A percentile compares a stretch with the other conserved stretches of the same genome.
phyloP scores from a whole-genome alignment of 2,888 invertebrate genomes.

The Drosophila infuscata region DNA sequence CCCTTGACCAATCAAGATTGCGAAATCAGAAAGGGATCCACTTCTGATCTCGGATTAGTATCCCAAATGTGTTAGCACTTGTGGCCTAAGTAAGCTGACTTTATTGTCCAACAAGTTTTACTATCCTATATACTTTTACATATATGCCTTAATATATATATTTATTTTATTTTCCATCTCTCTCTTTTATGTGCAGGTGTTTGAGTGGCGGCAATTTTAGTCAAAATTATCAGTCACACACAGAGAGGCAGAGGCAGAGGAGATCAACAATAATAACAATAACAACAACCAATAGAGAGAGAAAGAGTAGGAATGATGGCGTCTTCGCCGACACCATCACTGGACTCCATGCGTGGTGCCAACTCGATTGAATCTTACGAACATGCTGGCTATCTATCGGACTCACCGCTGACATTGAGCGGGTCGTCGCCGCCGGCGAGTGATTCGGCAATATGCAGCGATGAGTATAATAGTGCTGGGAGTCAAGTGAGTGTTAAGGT shows the following conservation, averaged over 20 bases:
- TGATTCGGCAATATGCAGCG: conserved; percentile 92
- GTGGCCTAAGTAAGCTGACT: neutral
- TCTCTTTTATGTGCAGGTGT: conserved; percentile 6
- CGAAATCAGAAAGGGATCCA: too few species aligned
- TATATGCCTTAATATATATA: neutral
- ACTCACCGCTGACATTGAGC: conserved; percentile 92
- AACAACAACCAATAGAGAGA: conserved; percentile 15
- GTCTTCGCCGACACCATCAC: conserved; percentile 94
- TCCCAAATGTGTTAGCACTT: neutral
- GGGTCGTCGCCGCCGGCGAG: conserved; percentile 95
- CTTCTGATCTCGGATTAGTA: neutral
- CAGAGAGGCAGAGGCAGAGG: neutral
- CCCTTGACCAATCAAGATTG: too few species aligned
- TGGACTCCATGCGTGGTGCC: conserved; percentile 94
- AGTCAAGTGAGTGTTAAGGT: conserved; percentile 66
- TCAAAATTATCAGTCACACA: conserved; percentile 2
- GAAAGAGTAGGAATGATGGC: conserved; percentile 89
- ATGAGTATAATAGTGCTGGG: conserved; percentile 86
- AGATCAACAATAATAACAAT: neutral
- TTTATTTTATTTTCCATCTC: neutral
- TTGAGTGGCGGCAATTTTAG: neutral
- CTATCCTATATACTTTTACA: neutral
- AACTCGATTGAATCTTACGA: conserved; percentile 96
- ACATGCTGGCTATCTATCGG: conserved; percentile 91
- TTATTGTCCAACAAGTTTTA: neutral